These are phyloP conservation scores for Ecdyonurus torrentis DNA, from an alignment of 2,888 invertebrate species.

Conservation along the genomic window DNA sequence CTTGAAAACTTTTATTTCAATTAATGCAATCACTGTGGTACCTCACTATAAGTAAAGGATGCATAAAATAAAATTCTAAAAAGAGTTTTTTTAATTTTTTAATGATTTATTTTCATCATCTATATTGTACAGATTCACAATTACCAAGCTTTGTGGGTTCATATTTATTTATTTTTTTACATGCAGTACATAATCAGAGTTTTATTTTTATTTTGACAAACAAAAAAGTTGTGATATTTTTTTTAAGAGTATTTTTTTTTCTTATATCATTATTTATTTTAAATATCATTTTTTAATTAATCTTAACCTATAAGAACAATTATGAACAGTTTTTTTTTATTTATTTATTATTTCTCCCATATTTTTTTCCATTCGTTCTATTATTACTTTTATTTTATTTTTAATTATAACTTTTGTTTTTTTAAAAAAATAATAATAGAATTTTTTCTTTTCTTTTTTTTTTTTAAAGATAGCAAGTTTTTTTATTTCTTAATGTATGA, in stretches of 20 bases:
- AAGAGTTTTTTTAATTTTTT: background rate
- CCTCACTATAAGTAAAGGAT: no score
- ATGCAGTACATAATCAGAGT: background rate
- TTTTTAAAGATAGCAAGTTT: background rate
- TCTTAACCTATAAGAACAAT: background rate
- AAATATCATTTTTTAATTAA: background rate
- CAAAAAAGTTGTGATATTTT: background rate
- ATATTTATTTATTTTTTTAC: background rate
- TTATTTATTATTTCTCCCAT: background rate
- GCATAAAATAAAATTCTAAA: background rate
- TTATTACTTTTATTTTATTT: slow-evolving; percentile 2
- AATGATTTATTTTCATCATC: background rate
- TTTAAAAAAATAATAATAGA: background rate
- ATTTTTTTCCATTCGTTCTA: background rate
- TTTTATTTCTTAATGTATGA: background rate
- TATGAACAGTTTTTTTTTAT: background rate
- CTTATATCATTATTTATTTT: background rate
- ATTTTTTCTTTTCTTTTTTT: background rate
- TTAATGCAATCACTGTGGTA: no score
- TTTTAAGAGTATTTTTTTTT: background rate
- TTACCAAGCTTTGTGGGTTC: background rate
- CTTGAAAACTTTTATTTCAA: no score
- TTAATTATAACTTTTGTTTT: background rate
- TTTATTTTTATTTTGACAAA: background rate
- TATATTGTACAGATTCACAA: slow-evolving; percentile 3